Conservation (phyloP, 2,797 vertebrate species). For the Limnodromus scolopaceus region DNA sequence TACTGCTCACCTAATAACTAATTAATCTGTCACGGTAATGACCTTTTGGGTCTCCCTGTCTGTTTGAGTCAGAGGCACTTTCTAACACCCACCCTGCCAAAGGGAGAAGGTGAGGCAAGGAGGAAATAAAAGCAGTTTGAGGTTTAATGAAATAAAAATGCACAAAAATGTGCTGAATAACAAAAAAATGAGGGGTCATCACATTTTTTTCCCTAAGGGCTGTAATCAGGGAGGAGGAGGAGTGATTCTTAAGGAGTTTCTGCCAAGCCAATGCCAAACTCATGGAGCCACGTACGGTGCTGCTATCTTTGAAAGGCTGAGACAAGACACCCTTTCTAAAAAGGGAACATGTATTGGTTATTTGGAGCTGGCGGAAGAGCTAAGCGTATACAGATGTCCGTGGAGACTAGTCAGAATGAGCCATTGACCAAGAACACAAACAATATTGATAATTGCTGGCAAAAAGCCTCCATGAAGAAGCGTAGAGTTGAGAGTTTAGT, state of each 20-base stretch:
- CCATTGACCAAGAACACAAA: not conserved
- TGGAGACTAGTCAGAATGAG: not conserved
- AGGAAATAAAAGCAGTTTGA: not conserved
- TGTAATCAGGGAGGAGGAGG: slow-evolving; percentile 41
- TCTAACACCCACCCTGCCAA: not conserved
- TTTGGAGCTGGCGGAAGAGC: not conserved
- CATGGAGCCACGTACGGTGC: not conserved
- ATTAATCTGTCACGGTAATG: not conserved
- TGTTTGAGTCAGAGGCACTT: not conserved
- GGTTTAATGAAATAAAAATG: slow-evolving; percentile 2
- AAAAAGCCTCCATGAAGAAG: not conserved
- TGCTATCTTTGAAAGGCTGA: not conserved
- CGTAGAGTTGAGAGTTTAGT: not conserved
- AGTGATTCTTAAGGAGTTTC: not conserved
- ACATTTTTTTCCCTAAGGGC: slow-evolving; percentile 45
- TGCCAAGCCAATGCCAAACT: slow-evolving; percentile 25
- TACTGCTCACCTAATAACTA: not conserved
- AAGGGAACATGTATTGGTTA: not conserved
- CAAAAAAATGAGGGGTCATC: slow-evolving; percentile 37
- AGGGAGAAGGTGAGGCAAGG: not conserved
- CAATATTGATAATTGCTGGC: not conserved
- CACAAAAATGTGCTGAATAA: slow-evolving; percentile 51
- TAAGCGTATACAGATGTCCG: not conserved
- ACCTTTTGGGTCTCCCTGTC: not conserved
- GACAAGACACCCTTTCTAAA: not conserved